phyloP scores from a whole-genome alignment of 2,797 vertebrate genomes.

The Agapornis canus region DNA sequence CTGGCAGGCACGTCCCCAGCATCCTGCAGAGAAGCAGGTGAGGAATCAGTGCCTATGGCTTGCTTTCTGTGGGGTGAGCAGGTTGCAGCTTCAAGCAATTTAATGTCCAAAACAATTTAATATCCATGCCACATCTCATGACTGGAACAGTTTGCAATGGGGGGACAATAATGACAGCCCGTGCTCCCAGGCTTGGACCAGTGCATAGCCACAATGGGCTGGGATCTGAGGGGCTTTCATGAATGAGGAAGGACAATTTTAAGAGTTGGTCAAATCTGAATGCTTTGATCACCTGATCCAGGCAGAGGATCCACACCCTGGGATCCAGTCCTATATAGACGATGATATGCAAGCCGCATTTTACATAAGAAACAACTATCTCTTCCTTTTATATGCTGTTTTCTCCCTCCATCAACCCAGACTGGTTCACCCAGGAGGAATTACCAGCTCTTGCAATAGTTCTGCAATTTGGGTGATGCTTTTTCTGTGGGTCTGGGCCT shows the following conservation, averaged over 20 bases:
- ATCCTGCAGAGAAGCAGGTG: neutral
- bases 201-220: neutral
- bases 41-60: rapidly evolving
- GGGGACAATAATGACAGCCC: neutral
- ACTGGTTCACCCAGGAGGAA: neutral
- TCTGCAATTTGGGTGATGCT: neutral
- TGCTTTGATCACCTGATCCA: neutral
- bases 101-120: neutral
- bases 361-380: neutral
- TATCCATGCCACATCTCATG: neutral
- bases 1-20: neutral
- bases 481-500: neutral
- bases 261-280: neutral
- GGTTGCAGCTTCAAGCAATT: neutral
- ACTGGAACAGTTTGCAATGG: neutral
- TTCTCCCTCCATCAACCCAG: neutral
- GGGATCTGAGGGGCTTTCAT: neutral
- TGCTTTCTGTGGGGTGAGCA: neutral
- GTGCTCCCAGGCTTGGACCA: neutral
- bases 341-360: neutral
- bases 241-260: neutral
- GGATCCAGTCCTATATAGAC: neutral
- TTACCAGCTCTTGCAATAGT: neutral
- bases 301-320: neutral
- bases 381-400: neutral